Percentiles rank a stretch among this genome's conserved stretches.
Conservation (phyloP, 2,888 invertebrate species). For the Drosophila neotestacea region DNA sequence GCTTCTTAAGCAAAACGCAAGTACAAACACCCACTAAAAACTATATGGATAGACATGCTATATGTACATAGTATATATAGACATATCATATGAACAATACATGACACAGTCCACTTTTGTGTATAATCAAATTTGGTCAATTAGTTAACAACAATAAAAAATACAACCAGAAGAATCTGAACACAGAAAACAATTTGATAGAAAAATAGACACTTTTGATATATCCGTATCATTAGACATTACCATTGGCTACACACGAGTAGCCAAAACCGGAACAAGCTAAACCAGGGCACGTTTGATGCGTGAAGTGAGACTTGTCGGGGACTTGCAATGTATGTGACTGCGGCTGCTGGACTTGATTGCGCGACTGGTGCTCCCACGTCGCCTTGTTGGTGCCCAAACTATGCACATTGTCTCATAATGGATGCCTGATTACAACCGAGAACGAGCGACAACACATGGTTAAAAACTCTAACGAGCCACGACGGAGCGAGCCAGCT, state of each 20-base stretch:
- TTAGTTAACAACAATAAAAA: background rate
- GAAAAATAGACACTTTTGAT: slow-evolving; percentile 31
- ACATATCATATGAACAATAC: slow-evolving; percentile 34
- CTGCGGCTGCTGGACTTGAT: slow-evolving; percentile 68
- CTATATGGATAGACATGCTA: background rate
- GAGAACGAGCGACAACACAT: slow-evolving; percentile 59
- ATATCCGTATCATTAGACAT: slow-evolving; percentile 43
- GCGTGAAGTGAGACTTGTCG: slow-evolving; percentile 63
- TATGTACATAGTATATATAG: slow-evolving; percentile 1
- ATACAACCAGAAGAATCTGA: background rate
- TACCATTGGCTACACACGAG: slow-evolving; percentile 63
- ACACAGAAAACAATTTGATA: slow-evolving; percentile 29
- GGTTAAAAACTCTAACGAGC: slow-evolving; percentile 64
- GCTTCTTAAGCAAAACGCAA: slow-evolving; percentile 3
- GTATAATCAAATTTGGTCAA: slow-evolving; percentile 2
- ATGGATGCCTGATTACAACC: slow-evolving; percentile 64
- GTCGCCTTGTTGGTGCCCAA: slow-evolving; percentile 41
- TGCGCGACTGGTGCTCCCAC: slow-evolving; percentile 59
- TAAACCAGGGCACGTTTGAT: slow-evolving; percentile 66
- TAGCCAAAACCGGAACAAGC: slow-evolving; percentile 64
- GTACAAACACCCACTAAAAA: background rate
- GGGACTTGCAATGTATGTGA: slow-evolving; percentile 63
- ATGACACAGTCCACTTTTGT: slow-evolving; percentile 43
- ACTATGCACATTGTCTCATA: slow-evolving; percentile 67
- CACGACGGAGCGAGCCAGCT: slow-evolving; percentile 20